Conservation (phyloP, 2,888 invertebrate species). For the Cotesia congregata region DNA sequence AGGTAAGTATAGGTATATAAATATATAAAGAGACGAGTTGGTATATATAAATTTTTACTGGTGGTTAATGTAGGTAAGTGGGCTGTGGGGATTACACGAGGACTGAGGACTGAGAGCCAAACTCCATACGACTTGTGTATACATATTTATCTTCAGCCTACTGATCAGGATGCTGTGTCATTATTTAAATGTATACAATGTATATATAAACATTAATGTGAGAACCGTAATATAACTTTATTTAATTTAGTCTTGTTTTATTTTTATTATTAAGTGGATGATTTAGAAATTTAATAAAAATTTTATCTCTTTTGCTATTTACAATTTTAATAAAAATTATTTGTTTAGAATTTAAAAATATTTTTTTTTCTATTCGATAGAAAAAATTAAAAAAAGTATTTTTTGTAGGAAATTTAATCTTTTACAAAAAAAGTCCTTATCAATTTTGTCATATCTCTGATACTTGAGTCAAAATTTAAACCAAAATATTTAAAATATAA, state of each 20-base stretch:
- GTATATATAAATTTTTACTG: conserved; percentile 31
- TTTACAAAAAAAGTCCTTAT: too few species aligned
- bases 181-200: background rate
- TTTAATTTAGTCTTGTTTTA: conserved; percentile 16
- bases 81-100: conserved; percentile 65
- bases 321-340: too few species aligned
- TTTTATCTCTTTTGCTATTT: background rate
- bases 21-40: conserved; percentile 47
- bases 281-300: background rate
- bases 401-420: too few species aligned
- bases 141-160: conserved; percentile 15
- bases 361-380: too few species aligned
- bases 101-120: conserved; percentile 53
- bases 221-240: conserved; percentile 27
- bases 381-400: too few species aligned
- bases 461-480: too few species aligned
- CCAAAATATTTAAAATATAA: too few species aligned
- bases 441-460: too few species aligned
- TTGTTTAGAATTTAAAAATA: too few species aligned
- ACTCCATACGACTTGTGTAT: conserved; percentile 27
- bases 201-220: conserved; percentile 2
- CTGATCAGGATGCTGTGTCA: conserved; percentile 39
- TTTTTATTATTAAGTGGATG: background rate
- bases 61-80: conserved; percentile 69
- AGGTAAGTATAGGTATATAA: conserved; percentile 39